Conservation (phyloP, 2,888 invertebrate genomes). For the Punctoribates punctum region DNA sequence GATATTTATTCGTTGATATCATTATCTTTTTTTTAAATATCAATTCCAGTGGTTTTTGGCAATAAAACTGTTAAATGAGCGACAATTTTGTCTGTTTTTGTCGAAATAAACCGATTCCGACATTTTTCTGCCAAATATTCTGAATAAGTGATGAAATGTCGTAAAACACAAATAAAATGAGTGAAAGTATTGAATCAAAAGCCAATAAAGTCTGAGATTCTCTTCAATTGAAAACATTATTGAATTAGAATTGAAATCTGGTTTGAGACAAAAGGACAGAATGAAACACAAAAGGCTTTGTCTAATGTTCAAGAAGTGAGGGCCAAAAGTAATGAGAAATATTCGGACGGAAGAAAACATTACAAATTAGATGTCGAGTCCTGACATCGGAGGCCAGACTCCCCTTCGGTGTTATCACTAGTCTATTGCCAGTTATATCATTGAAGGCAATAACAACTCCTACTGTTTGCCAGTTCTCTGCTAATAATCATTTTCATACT, state of each 20-base stretch:
- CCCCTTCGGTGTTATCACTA: neutral
- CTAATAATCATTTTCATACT: neutral
- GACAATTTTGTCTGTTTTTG: neutral
- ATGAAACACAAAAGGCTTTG: neutral
- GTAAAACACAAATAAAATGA: too few relatives aligned
- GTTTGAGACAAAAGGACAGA: too few relatives aligned
- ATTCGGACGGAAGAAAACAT: neutral
- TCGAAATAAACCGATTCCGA: neutral
- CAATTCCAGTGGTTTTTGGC: neutral
- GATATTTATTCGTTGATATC: neutral
- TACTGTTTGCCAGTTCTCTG: neutral
- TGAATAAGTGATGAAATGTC: too few relatives aligned
- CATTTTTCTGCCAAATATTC: too few relatives aligned
- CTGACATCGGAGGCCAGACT: neutral
- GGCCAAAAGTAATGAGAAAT: neutral
- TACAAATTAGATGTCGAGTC: conserved; percentile 7
- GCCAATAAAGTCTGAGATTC: too few relatives aligned
- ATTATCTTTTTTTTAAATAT: conserved; percentile 6
- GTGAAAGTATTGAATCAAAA: too few relatives aligned
- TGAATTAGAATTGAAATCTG: too few relatives aligned
- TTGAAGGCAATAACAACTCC: conserved; percentile 10
- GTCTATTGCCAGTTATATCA: neutral
- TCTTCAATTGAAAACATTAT: too few relatives aligned
- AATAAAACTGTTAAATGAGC: neutral
- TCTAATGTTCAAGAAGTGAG: neutral